phyloP scores from a whole-genome alignment of 2,888 invertebrate genomes.

The Dione juno region DNA sequence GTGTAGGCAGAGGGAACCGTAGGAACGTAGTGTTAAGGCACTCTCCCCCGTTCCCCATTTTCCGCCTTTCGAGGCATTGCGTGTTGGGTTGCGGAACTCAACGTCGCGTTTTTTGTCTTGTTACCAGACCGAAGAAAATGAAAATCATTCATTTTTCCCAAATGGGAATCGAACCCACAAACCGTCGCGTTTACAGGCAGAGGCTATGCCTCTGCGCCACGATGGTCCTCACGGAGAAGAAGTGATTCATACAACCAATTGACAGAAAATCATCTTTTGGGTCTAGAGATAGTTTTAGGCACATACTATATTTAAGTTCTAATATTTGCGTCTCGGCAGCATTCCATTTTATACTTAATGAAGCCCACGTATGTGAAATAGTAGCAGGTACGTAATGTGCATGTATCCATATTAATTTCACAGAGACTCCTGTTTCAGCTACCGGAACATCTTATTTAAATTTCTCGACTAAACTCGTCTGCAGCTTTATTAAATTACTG shows the following conservation, averaged over 20 bases:
- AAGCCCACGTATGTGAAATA: background rate
- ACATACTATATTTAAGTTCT: background rate
- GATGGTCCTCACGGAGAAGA: background rate
- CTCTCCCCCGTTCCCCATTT: too few species aligned
- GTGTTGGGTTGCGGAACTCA: too few species aligned
- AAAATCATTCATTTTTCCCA: background rate
- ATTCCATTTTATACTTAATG: background rate
- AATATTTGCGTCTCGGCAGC: background rate
- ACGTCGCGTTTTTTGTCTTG: background rate
- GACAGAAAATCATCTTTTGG: too few species aligned
- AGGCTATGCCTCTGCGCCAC: background rate
- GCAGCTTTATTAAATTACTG: constrained; percentile 33
- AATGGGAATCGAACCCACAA: background rate
- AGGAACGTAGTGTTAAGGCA: too few species aligned
- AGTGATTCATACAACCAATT: too few species aligned
- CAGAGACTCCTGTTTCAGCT: constrained; percentile 12
- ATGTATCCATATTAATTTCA: constrained; percentile 7
- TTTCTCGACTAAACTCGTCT: constrained; percentile 24
- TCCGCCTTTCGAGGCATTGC: too few species aligned
- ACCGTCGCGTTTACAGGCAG: too few species aligned
- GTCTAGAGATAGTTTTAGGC: background rate
- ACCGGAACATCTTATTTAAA: constrained; percentile 28
- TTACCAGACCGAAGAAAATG: background rate
- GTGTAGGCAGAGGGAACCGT: too few species aligned
- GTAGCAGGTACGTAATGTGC: constrained; percentile 11